Evolutionary conservation across 2,888 invertebrate species (phyloP).

Genomic region (Phorcus lineatus): DNA sequence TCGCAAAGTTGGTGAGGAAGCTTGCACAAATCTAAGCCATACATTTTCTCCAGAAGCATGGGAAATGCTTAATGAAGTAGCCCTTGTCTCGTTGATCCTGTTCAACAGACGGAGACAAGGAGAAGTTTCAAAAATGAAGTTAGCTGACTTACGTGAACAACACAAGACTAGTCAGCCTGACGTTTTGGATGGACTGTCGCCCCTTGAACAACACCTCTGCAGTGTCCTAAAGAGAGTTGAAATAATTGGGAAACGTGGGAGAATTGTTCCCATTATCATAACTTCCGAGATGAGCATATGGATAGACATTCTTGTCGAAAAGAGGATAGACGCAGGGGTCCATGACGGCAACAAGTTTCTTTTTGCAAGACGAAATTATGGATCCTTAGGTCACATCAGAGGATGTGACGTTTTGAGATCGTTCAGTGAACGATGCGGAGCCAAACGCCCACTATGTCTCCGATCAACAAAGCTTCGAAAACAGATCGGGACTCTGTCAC

Average conservation of each 20-base stretch:
- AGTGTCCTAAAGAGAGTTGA: background rate
- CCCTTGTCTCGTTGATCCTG: background rate
- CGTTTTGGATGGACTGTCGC: background rate
- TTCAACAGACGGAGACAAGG: slow-evolving; percentile 31
- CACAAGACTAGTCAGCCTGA: background rate
- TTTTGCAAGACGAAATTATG: slow-evolving; percentile 11
- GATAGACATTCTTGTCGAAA: background rate
- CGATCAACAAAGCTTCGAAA: slow-evolving; percentile 35
- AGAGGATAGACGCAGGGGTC: slow-evolving; percentile 5
- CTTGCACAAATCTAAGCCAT: background rate
- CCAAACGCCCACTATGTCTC: slow-evolving; percentile 25
- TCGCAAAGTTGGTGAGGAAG: background rate
- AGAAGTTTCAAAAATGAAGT: slow-evolving; percentile 14
- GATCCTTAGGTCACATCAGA: slow-evolving; percentile 13
- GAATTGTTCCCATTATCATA: slow-evolving; percentile 24
- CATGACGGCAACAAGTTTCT: slow-evolving; percentile 8
- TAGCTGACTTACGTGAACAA: background rate
- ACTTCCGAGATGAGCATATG: background rate
- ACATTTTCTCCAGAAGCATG: background rate
- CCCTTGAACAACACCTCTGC: slow-evolving; percentile 16
- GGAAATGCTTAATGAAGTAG: background rate
- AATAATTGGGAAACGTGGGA: slow-evolving; percentile 17
- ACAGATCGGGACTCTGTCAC: slow-evolving; percentile 37
- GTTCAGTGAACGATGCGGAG: background rate
- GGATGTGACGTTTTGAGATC: background rate